Evolutionary conservation across 2,888 invertebrate species (phyloP), one percentile per base, ranked within the genome.

Genomic region (Chirona hameri): DNA sequence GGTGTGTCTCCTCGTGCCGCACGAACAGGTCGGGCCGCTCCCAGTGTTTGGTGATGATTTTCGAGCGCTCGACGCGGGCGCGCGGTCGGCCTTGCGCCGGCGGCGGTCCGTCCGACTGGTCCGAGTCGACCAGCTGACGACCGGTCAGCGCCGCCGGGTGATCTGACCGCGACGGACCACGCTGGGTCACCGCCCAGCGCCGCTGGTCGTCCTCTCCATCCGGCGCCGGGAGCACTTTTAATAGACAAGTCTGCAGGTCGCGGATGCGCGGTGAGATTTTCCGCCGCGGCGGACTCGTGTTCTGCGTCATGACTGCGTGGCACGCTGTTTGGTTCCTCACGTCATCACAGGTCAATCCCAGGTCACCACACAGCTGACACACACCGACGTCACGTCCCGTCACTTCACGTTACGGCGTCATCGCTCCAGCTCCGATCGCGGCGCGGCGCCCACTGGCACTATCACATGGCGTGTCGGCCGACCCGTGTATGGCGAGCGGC

Each of bases 21-120:
- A 76, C 76, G 24, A 76, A 76, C 76, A 76, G 76, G 24, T 76
- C 76, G 24, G 76, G 76, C 39, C 76, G 76, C 76, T 76, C 76
- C 39, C 39, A 46, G 46, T 76, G 76, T 46, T 76, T 76, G 76
- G 76, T 76, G 76, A 76, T 76, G 39, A 76, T 76, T 24, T 46
- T 46, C 21, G 76, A 76, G 24, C 76, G 76, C 46, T 76, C 76
- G 24, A 76, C 21, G 10, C 46, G 39, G 46, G 39, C 76, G 39
- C 72, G 72, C 31, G 72, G 72, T 29, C 31, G 29, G 31, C 14
- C 72, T 31, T 14, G 31, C 18, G 72, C 7, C 72, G 72, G 60
- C n/a, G 60, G 24, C 21, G 60, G 29, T 14, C 31, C 72, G 18
- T 29, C 29, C 27, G 69, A 24, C 27, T 29, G 69, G 31, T 46